These are phyloP conservation scores for Antechinus flavipes DNA, from an alignment of 2,113 vertebrate species.

Conservation along the genomic window DNA sequence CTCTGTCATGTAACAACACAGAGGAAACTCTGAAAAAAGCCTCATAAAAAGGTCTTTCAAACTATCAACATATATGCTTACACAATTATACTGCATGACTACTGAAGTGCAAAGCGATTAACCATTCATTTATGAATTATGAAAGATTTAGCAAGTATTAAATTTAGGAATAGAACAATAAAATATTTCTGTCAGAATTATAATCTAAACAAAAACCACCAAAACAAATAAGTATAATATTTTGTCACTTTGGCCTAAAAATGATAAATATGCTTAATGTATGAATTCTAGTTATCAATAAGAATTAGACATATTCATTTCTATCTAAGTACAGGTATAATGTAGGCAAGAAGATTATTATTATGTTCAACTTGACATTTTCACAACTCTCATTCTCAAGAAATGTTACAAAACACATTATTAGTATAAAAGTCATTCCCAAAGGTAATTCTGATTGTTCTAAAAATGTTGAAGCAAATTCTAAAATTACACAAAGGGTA, in stretches of 20 bases:
- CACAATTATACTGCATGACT: background rate
- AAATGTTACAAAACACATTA: conserved; percentile 31
- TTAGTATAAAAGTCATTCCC: background rate
- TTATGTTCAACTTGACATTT: background rate
- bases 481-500: background rate
- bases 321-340: background rate
- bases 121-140: background rate
- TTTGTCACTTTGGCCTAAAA: background rate
- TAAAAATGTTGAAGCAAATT: background rate
- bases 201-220: background rate
- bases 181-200: background rate
- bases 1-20: background rate
- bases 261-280: background rate
- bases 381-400: background rate
- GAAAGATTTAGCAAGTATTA: background rate
- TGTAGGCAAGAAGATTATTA: background rate
- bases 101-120: background rate
- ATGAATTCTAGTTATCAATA: background rate
- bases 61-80: background rate
- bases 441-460: background rate
- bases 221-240: background rate
- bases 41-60: background rate
- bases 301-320: background rate
- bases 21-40: background rate
- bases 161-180: background rate